phyloP scores from a whole-genome alignment of 2,888 invertebrate genomes.

The Leucoma salicis region DNA sequence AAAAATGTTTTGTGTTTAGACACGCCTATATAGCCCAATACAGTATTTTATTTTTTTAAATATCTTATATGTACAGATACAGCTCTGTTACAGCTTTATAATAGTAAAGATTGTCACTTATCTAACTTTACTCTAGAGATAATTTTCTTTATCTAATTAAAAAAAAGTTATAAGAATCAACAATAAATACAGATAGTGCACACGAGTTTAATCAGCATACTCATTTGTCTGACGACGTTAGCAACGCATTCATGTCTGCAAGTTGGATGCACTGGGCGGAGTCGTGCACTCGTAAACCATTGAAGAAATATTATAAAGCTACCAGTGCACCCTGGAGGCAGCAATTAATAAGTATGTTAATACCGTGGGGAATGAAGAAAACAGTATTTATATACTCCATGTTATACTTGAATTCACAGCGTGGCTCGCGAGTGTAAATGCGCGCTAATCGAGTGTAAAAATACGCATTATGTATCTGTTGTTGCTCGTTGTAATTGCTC shows the following conservation, averaged over 20 bases:
- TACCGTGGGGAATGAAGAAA: conserved; percentile 46
- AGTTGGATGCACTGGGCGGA: conserved; percentile 61
- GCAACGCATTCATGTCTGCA: conserved; percentile 49
- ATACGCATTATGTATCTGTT: conserved; percentile 7
- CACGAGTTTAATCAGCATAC: conserved; percentile 66
- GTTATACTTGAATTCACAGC: conserved; percentile 36
- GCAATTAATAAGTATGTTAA: conserved; percentile 77
- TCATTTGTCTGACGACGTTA: conserved; percentile 64
- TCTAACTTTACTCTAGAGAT: too few relatives aligned
- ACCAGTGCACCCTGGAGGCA: conserved; percentile 72
- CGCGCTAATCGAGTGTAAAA: conserved; percentile 30
- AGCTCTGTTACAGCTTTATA: too few relatives aligned
- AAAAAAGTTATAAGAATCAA: conserved; percentile 25
- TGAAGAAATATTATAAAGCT: conserved; percentile 71
- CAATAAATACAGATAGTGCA: conserved; percentile 49
- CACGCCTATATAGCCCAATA: too few relatives aligned
- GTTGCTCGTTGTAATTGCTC: conserved; percentile 7
- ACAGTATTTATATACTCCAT: conserved; percentile 39
- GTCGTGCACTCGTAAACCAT: conserved; percentile 62
- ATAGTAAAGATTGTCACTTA: too few relatives aligned
- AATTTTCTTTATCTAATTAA: conserved; percentile 19
- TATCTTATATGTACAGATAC: too few relatives aligned
- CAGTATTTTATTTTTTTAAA: too few relatives aligned
- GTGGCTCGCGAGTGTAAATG: conserved; percentile 46
- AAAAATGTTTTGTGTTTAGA: too few relatives aligned